These are phyloP conservation scores for Balanococcus diminutus DNA, from an alignment of 2,888 invertebrate genomes.

Conservation along the genomic window DNA sequence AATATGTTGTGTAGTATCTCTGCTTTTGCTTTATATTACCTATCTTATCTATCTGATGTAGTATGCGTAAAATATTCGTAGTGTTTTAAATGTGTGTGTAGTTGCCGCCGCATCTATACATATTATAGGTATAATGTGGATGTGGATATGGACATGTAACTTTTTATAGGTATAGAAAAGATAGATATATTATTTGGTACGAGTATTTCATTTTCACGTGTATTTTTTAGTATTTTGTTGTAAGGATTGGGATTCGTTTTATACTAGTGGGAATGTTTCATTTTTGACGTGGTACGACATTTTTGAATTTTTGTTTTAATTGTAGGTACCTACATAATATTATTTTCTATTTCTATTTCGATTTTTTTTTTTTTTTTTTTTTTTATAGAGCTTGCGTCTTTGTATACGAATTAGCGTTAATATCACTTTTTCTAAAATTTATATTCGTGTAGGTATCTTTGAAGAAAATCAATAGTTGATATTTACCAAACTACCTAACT, in stretches of 20 bases:
- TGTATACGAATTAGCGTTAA: neutral
- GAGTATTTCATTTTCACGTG: neutral
- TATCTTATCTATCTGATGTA: neutral
- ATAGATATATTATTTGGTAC: neutral
- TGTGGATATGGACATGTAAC: no score
- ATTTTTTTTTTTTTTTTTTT: no score
- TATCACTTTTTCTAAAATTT: neutral
- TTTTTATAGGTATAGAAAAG: neutral
- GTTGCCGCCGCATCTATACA: no score
- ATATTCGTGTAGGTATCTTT: neutral
- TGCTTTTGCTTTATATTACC: neutral
- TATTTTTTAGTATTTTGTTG: neutral
- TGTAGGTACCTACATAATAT: neutral
- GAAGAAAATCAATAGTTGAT: neutral
- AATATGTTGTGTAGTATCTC: neutral
- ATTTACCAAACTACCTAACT: neutral
- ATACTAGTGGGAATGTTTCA: neutral
- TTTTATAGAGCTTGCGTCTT: no score
- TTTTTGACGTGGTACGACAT: neutral
- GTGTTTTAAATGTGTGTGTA: neutral
- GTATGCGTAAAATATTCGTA: neutral
- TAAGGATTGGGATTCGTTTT: neutral
- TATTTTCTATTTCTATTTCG: no score
- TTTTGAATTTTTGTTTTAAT: neutral
- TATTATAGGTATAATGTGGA: no score